Evolutionary conservation across 2,888 invertebrate genomes (phyloP).

Genomic region (Ganaspis brasiliensis): DNA sequence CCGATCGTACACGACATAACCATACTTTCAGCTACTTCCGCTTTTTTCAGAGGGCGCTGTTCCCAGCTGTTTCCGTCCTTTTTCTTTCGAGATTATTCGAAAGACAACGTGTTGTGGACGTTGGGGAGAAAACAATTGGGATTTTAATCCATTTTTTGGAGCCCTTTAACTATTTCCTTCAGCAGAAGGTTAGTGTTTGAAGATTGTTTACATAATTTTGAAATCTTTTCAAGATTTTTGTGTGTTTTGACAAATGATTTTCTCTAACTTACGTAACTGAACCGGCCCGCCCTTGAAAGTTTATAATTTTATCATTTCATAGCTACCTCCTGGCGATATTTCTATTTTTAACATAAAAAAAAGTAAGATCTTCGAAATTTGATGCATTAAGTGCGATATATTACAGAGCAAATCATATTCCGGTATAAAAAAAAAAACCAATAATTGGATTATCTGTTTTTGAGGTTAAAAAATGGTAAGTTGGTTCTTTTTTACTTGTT

Average conservation of each 20-base stretch:
- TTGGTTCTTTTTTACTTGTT: too few relatives aligned
- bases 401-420: neutral
- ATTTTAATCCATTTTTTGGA: too few relatives aligned
- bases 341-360: neutral
- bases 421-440: neutral
- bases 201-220: neutral
- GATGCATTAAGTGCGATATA: neutral
- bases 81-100: too few relatives aligned
- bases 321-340: neutral
- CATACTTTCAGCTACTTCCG: too few relatives aligned
- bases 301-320: neutral
- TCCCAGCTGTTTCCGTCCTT: too few relatives aligned
- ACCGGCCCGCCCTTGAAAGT: slow-evolving; percentile 36
- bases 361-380: neutral
- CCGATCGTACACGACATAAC: too few relatives aligned
- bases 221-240: neutral
- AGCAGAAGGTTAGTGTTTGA: slow-evolving; percentile 14
- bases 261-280: slow-evolving; percentile 9
- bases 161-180: too few relatives aligned
- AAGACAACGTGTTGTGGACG: too few relatives aligned
- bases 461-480: neutral
- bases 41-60: too few relatives aligned
- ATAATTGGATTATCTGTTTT: neutral
- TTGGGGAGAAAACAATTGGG: too few relatives aligned
- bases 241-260: neutral